Conservation (phyloP, 2,888 invertebrate species). For the Aplocera efformata region DNA sequence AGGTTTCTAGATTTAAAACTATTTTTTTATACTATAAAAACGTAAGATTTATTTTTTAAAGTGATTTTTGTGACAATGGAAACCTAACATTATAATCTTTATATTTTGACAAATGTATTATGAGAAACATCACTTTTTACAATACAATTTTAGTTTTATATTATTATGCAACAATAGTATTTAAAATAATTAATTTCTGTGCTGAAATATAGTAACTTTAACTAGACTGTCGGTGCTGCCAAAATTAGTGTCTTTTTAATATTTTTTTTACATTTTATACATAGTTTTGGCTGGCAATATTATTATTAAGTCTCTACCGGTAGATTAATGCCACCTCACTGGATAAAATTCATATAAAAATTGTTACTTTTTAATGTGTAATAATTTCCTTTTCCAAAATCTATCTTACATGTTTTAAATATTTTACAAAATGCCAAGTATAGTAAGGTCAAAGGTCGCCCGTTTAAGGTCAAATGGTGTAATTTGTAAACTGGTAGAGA, state of each 20-base stretch:
- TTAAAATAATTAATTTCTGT: not conserved
- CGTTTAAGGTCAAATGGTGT: no score
- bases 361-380: no score
- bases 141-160: no score
- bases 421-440: not conserved
- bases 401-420: no score
- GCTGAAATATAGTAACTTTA: not conserved
- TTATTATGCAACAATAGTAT: not conserved
- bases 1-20: conserved; percentile 32
- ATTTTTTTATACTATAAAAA: not conserved
- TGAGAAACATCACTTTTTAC: no score
- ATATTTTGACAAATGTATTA: conserved; percentile 4
- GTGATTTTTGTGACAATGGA: not conserved
- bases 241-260: not conserved
- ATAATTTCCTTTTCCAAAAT: no score
- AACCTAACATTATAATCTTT: not conserved
- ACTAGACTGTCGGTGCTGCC: conserved; percentile 3
- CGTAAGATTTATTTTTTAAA: not conserved
- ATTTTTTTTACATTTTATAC: conserved; percentile 7
- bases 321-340: no score
- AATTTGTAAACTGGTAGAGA: not conserved
- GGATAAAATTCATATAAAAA: not conserved
- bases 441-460: no score
- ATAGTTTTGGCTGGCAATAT: conserved; percentile 4
- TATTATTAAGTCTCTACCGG: conserved; percentile 4